Evolutionary conservation across 2,113 vertebrate species (phyloP).

Genomic region (Cricetomys ansorgei): DNA sequence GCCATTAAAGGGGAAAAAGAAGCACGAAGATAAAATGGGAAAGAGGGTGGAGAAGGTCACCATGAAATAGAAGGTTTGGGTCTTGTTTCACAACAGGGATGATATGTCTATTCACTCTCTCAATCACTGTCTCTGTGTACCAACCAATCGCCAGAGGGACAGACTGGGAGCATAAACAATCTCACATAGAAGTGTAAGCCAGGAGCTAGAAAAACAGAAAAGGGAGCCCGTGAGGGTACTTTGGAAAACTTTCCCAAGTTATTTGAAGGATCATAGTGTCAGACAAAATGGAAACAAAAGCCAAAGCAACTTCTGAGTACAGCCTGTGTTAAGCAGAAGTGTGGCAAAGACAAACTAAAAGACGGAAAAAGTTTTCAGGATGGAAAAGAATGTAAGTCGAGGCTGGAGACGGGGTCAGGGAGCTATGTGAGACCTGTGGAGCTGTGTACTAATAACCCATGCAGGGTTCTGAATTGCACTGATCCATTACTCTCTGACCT

Average conservation of each 20-base stretch:
- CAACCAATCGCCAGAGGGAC: neutral
- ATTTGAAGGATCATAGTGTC: neutral
- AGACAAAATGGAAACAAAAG: neutral
- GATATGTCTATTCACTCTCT: neutral
- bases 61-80: neutral
- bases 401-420: neutral
- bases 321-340: neutral
- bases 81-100: neutral
- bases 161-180: neutral
- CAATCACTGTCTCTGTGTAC: neutral
- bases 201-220: neutral
- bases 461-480: neutral
- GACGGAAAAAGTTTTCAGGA: fast-evolving
- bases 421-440: fast-evolving
- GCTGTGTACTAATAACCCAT: too few relatives aligned
- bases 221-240: neutral
- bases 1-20: slow-evolving; percentile 29
- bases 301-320: neutral
- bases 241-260: neutral
- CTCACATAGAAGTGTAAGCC: neutral
- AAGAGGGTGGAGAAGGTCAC: neutral
- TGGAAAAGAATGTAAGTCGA: neutral
- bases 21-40: neutral
- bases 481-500: fast-evolving
- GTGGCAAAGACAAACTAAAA: neutral